Evolutionary conservation across 2,797 vertebrate genomes (phyloP).

Genomic region (Gadopsis marmoratus): DNA sequence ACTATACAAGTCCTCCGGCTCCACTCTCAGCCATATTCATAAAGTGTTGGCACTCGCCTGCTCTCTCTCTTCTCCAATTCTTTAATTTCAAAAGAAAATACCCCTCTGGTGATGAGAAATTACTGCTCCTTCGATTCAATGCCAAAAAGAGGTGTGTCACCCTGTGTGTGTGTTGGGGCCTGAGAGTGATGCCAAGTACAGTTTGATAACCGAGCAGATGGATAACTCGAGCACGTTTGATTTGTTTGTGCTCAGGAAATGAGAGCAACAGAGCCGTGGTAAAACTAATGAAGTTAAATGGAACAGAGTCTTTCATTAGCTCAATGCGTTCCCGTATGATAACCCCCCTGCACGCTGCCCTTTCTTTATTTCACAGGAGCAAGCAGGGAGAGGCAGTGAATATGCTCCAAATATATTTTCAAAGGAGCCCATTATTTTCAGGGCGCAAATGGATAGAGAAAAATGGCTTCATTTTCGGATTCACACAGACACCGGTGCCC

Average conservation of each 20-base stretch:
- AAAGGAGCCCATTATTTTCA: slow-evolving; percentile 43
- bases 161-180: slow-evolving; percentile 13
- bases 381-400: slow-evolving; percentile 5
- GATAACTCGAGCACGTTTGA: slow-evolving; percentile 60
- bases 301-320: slow-evolving; percentile 67
- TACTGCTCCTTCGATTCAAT: slow-evolving; percentile 20
- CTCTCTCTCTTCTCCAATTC: slow-evolving; percentile 22
- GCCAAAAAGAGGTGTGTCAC: slow-evolving; percentile 55
- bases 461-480: slow-evolving; percentile 23
- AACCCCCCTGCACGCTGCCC: background rate
- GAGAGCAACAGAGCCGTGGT: slow-evolving; percentile 50
- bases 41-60: slow-evolving; percentile 21
- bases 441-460: slow-evolving; percentile 7
- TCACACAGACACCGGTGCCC: slow-evolving; percentile 13
- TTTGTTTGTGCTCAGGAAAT: slow-evolving; percentile 68
- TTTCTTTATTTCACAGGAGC: slow-evolving; percentile 33
- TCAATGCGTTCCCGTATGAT: slow-evolving; percentile 41
- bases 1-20: slow-evolving; percentile 43
- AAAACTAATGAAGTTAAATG: slow-evolving; percentile 70
- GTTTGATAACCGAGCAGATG: slow-evolving; percentile 69
- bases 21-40: slow-evolving; percentile 21
- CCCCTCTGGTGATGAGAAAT: slow-evolving; percentile 54
- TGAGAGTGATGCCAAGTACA: slow-evolving; percentile 52
- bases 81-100: slow-evolving; percentile 66
- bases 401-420: slow-evolving; percentile 14